Evolutionary conservation across 1,140 invertebrate species (phyloP).

Genomic region (Amphibalanus amphitrite): DNA sequence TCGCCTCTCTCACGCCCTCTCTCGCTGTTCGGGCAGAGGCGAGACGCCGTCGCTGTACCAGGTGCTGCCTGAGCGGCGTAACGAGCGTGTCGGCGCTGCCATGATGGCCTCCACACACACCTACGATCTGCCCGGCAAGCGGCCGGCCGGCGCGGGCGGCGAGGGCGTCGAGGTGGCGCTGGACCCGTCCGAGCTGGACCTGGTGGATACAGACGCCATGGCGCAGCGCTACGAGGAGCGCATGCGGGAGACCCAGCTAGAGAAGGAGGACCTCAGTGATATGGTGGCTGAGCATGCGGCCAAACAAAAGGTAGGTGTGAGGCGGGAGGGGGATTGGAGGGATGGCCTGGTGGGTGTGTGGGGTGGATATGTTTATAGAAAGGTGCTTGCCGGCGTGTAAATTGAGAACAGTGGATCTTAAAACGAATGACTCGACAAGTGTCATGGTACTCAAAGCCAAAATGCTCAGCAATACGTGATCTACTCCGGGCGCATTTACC

Average conservation of each 20-base stretch:
- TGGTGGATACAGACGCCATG: constrained; percentile 82
- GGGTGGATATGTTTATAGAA: too few relatives aligned
- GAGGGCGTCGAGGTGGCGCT: constrained; percentile 72
- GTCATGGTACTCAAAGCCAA: too few relatives aligned
- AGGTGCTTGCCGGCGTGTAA: too few relatives aligned
- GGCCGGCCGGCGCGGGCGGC: constrained; percentile 18
- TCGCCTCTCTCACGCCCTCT: too few relatives aligned
- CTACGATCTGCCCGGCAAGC: constrained; percentile 52
- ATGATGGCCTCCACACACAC: constrained; percentile 96
- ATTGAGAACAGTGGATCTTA: too few relatives aligned
- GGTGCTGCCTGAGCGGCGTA: constrained; percentile 83
- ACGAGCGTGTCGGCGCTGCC: constrained; percentile 64
- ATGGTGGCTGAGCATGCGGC: constrained; percentile 97
- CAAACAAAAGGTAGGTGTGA: constrained; percentile 47
- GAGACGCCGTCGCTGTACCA: constrained; percentile 84
- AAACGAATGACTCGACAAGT: too few relatives aligned
- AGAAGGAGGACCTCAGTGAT: constrained; percentile 90
- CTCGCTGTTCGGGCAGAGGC: constrained; percentile 23
- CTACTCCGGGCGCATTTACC: too few relatives aligned
- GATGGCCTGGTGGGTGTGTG: too few relatives aligned
- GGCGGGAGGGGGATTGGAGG: background rate
- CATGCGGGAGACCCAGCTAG: constrained; percentile 74
- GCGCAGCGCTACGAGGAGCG: constrained; percentile 93
- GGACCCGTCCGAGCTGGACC: constrained; percentile 91
- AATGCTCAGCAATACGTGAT: too few relatives aligned